A percentile compares a stretch with the other conserved stretches of the same genome.
phyloP scores from a whole-genome alignment of 1,140 invertebrate genomes.

The Thereuonema tuberculata region DNA sequence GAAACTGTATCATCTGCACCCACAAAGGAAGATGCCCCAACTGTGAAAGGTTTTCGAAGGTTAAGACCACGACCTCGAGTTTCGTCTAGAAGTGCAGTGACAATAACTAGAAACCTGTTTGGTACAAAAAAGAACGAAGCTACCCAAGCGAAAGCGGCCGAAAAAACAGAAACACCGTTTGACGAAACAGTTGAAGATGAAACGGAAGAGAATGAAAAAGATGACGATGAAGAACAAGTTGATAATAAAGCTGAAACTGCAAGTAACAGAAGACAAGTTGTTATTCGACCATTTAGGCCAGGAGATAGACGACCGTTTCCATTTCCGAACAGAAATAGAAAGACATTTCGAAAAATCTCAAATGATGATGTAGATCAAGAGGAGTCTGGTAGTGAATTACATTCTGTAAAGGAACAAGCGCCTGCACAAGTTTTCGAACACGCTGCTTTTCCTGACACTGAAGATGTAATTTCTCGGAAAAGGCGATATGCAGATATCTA shows the following conservation, averaged over 20 bases:
- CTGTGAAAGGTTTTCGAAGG: too few species aligned
- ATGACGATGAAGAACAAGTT: background rate
- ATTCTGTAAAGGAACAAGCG: background rate
- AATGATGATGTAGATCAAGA: background rate
- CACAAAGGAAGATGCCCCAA: background rate
- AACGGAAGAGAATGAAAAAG: background rate
- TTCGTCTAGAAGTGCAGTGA: too few species aligned
- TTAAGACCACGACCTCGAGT: too few species aligned
- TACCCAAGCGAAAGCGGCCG: too few species aligned
- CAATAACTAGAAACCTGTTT: too few species aligned
- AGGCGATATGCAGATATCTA: background rate
- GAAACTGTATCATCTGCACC: background rate
- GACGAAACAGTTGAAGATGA: background rate
- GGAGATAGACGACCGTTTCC: background rate
- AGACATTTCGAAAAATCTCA: background rate
- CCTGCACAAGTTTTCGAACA: background rate
- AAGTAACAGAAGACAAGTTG: background rate
- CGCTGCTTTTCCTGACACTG: background rate
- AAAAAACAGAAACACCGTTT: background rate
- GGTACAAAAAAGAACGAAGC: too few species aligned
- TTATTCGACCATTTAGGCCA: conserved; percentile 1
- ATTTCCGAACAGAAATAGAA: background rate
- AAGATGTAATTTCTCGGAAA: background rate
- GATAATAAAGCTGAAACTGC: background rate
- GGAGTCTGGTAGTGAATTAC: background rate